A percentile compares a stretch with the other conserved stretches of the same genome.
Evolutionary conservation across 2,888 invertebrate genomes (phyloP).

Genomic region (Gibbula magus): DNA sequence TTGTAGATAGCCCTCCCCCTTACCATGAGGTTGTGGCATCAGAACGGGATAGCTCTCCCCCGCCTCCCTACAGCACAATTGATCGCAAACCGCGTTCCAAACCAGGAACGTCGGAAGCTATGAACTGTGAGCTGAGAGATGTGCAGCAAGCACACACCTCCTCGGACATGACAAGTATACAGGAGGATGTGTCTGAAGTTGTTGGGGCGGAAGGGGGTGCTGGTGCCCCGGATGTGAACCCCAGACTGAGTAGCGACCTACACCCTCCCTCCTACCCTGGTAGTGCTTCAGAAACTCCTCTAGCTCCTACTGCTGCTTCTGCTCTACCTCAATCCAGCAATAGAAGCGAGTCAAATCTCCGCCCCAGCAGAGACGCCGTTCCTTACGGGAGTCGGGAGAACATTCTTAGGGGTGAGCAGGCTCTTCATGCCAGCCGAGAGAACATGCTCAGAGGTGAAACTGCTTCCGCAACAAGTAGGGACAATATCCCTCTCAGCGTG

Average conservation of each 20-base stretch:
- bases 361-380: background rate
- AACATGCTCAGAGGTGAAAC: too few relatives aligned
- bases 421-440: too few relatives aligned
- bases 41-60: constrained; percentile 51
- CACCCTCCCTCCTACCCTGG: constrained; percentile 6
- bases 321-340: background rate
- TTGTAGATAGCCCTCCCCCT: constrained; percentile 61
- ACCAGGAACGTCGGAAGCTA: background rate
- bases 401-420: too few relatives aligned
- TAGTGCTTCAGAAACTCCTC: background rate
- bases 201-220: background rate
- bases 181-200: background rate
- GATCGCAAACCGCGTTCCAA: constrained; percentile 50
- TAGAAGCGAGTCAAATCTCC: background rate
- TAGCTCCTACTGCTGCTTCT: constrained; percentile 19
- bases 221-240: too few relatives aligned
- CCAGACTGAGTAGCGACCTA: constrained; percentile 4
- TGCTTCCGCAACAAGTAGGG: too few relatives aligned
- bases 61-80: constrained; percentile 65
- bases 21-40: constrained; percentile 59
- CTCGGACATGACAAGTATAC: background rate
- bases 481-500: too few relatives aligned
- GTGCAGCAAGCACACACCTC: background rate
- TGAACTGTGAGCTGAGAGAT: background rate
- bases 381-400: too few relatives aligned